These are phyloP conservation scores for Stratiomys singularior DNA, from an alignment of 2,888 invertebrate genomes.

Conservation along the genomic window DNA sequence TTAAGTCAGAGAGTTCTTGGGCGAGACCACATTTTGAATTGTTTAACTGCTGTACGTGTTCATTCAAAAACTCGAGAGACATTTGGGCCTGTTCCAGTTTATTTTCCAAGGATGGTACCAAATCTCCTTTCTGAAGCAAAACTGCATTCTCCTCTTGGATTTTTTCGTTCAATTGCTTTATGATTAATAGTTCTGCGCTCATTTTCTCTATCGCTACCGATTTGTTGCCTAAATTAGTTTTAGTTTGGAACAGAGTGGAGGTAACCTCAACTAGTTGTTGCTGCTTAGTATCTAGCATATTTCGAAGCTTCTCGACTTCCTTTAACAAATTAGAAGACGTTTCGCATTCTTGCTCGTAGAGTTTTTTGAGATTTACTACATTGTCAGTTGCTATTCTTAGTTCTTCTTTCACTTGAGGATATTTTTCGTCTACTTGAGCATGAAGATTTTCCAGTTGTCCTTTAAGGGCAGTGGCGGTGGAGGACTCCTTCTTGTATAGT, in stretches of 20 bases:
- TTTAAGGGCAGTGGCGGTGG: neutral
- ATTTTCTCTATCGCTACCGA: constrained; percentile 15
- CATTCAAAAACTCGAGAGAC: neutral
- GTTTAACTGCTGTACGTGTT: neutral
- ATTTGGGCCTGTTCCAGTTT: neutral
- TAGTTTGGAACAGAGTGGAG: neutral
- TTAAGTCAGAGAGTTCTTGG: neutral
- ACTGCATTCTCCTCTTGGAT: neutral
- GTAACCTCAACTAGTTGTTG: neutral
- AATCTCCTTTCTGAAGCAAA: neutral
- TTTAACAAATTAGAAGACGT: neutral
- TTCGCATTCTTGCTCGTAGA: neutral
- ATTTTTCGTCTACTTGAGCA: too few species aligned
- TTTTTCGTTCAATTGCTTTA: neutral
- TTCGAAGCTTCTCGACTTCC: neutral
- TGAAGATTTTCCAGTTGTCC: neutral
- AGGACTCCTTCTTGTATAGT: neutral
- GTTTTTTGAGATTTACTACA: neutral
- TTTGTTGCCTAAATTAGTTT: neutral
- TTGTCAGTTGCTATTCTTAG: neutral
- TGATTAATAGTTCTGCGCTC: neutral
- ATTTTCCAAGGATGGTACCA: neutral
- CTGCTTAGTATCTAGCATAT: neutral
- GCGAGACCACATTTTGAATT: neutral
- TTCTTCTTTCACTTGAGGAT: neutral